These are phyloP conservation scores for Radopholus similis DNA, from an alignment of 1,140 invertebrate genomes.

Conservation along the genomic window DNA sequence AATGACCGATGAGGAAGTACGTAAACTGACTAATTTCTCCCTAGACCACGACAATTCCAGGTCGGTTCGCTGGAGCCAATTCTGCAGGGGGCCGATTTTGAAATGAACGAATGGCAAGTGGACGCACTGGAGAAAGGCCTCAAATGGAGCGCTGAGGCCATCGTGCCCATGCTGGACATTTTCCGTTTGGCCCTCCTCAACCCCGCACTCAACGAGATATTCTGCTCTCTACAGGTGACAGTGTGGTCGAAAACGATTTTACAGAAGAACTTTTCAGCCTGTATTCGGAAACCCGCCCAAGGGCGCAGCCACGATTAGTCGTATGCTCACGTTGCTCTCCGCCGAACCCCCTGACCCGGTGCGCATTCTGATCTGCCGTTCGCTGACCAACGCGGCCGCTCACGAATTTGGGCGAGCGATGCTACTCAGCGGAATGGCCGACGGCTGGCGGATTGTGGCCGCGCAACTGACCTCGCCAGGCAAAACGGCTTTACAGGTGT, in stretches of 20 bases:
- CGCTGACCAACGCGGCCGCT: conserved; percentile 41
- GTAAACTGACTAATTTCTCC: conserved; percentile 14
- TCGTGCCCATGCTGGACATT: conserved; percentile 45
- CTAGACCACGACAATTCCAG: conserved; percentile 10
- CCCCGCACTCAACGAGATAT: conserved; percentile 39
- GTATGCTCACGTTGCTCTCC: conserved; percentile 34
- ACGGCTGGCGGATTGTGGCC: conserved; percentile 13
- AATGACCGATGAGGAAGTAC: conserved; percentile 29
- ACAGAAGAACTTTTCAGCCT: neutral
- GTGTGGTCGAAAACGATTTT: neutral
- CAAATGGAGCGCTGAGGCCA: conserved; percentile 40
- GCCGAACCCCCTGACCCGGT: conserved; percentile 30
- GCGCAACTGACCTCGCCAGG: conserved; percentile 15
- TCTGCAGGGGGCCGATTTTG: neutral
- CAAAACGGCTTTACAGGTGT: conserved; percentile 33
- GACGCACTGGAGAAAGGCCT: conserved; percentile 28
- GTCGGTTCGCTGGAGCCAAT: conserved; percentile 16
- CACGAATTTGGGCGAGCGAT: conserved; percentile 40
- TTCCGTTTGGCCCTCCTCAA: conserved; percentile 48
- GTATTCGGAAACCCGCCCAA: conserved; percentile 8
- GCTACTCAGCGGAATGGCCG: conserved; percentile 15
- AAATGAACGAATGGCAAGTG: conserved; percentile 26
- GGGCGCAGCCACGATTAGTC: neutral
- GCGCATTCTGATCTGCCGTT: conserved; percentile 42
- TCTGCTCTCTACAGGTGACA: conserved; percentile 30